Evolutionary conservation across 1,140 invertebrate species (phyloP).

Genomic region (Drosophila varians): DNA sequence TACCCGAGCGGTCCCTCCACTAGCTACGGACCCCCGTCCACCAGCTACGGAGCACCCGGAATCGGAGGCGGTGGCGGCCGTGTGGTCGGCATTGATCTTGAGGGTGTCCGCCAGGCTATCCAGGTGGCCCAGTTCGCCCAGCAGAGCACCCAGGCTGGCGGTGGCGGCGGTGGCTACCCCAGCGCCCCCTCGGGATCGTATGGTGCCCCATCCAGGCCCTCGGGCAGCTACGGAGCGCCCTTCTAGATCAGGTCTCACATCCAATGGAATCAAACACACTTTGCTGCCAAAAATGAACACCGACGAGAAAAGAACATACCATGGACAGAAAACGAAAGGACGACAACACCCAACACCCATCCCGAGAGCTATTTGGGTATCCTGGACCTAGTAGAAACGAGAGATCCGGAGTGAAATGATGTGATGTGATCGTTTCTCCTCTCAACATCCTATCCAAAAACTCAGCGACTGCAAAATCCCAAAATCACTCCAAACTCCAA

Average conservation of each 20-base stretch:
- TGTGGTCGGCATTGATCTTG: slow-evolving; percentile 87
- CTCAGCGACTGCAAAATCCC: slow-evolving; percentile 71
- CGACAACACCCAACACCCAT: slow-evolving; percentile 10
- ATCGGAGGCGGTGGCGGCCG: slow-evolving; percentile 86
- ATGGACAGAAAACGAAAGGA: slow-evolving; percentile 31
- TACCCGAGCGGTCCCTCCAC: slow-evolving; percentile 83
- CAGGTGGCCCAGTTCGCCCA: slow-evolving; percentile 88
- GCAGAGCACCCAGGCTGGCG: slow-evolving; percentile 83
- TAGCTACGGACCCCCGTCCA: slow-evolving; percentile 85
- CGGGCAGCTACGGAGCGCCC: slow-evolving; percentile 82
- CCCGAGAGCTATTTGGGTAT: slow-evolving; percentile 46
- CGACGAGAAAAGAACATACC: slow-evolving; percentile 43
- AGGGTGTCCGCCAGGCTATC: slow-evolving; percentile 87
- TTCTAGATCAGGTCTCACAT: slow-evolving; percentile 70
- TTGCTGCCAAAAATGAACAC: slow-evolving; percentile 74
- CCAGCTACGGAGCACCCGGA: slow-evolving; percentile 85
- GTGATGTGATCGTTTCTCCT: slow-evolving; percentile 31
- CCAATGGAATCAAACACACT: slow-evolving; percentile 37
- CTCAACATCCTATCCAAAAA: slow-evolving; percentile 10
- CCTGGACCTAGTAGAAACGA: slow-evolving; percentile 40
- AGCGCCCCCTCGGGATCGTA: slow-evolving; percentile 82
- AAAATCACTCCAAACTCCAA: slow-evolving; percentile 12
- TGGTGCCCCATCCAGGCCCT: slow-evolving; percentile 81
- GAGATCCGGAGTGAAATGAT: slow-evolving; percentile 13
- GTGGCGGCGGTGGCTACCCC: slow-evolving; percentile 76